phyloP scores from a whole-genome alignment of 1,140 invertebrate species.

The Drosophila ercepeae region DNA sequence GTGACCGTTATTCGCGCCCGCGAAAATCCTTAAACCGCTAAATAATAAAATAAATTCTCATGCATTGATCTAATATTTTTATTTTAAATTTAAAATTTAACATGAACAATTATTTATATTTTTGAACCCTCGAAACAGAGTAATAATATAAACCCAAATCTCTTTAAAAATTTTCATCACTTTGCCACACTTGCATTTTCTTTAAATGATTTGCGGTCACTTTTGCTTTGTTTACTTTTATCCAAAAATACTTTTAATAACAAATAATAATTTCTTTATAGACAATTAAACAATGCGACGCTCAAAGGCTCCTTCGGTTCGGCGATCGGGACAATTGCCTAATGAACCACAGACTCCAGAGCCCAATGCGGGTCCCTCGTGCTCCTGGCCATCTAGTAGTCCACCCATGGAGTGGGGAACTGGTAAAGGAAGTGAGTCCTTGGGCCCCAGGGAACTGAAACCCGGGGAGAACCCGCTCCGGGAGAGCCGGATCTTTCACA shows the following conservation, averaged over 20 bases:
- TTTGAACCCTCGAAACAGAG: too few relatives aligned
- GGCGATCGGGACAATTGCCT: conserved; percentile 1
- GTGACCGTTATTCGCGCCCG: background rate
- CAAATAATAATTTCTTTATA: background rate
- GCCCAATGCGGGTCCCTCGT: background rate
- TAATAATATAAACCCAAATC: too few relatives aligned
- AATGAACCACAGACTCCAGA: background rate
- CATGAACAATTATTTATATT: too few relatives aligned
- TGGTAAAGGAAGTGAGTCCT: background rate
- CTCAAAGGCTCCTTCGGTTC: conserved; percentile 61
- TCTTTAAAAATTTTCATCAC: too few relatives aligned
- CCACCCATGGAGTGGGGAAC: conserved; percentile 51
- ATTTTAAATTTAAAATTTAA: too few relatives aligned
- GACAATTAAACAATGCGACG: conserved; percentile 51
- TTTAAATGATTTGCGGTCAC: background rate
- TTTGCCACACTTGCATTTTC: background rate
- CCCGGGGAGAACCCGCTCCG: conserved; percentile 49
- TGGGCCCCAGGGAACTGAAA: conserved; percentile 32
- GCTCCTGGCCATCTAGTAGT: conserved; percentile 2
- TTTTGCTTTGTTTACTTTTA: background rate
- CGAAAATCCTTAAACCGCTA: background rate
- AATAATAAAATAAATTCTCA: background rate
- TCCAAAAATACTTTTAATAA: background rate
- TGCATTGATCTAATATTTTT: too few relatives aligned
- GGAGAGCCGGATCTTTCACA: conserved; percentile 77